Conservation (phyloP, 2,113 vertebrate genomes). For the Tichodroma muraria region DNA sequence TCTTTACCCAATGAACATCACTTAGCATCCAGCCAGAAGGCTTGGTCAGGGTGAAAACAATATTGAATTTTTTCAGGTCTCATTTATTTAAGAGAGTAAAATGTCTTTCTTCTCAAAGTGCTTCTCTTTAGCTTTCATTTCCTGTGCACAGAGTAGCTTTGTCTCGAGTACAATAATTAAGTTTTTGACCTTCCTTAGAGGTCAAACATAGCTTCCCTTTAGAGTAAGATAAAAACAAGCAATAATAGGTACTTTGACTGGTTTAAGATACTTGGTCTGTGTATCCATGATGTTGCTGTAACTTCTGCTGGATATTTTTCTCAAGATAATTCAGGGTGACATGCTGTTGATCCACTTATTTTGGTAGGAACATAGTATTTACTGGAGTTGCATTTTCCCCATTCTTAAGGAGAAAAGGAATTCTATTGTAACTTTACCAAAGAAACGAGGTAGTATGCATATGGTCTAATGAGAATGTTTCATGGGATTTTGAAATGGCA, state of each 20-base stretch:
- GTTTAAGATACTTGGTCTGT: constrained; percentile 2
- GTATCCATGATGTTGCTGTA: constrained; percentile 41
- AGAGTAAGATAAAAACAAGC: constrained; percentile 68
- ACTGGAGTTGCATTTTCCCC: background rate
- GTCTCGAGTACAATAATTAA: constrained; percentile 73
- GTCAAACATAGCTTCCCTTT: constrained; percentile 69
- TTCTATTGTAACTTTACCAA: background rate
- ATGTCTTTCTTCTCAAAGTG: constrained; percentile 55
- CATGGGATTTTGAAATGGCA: background rate
- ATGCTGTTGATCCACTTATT: background rate
- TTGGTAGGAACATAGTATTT: background rate
- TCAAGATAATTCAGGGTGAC: background rate
- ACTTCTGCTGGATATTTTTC: constrained; percentile 42
- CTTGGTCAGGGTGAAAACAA: constrained; percentile 39
- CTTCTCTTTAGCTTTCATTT: constrained; percentile 68
- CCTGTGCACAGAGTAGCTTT: constrained; percentile 68
- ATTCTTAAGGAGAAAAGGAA: background rate
- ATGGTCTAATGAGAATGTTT: background rate
- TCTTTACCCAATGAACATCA: constrained; percentile 23
- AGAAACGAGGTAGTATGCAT: background rate
- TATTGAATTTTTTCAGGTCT: constrained; percentile 38
- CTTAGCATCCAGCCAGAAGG: constrained; percentile 49
- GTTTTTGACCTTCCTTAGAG: constrained; percentile 65
- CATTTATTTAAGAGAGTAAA: constrained; percentile 59
- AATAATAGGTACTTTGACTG: constrained; percentile 60